Evolutionary conservation across 2,888 invertebrate genomes (phyloP).

Genomic region (Rhagonycha lutea): DNA sequence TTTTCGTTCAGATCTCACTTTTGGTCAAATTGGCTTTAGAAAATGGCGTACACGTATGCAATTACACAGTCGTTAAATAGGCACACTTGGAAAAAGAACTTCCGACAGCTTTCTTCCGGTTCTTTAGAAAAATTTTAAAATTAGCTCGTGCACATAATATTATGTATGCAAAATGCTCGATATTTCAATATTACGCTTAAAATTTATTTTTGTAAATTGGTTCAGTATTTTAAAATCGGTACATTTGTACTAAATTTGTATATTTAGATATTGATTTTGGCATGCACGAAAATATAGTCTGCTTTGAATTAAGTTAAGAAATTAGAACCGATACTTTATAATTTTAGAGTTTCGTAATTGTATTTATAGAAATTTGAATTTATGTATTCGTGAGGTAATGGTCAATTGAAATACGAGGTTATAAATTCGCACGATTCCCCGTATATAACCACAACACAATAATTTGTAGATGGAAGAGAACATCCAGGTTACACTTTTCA

Average conservation of each 20-base stretch:
- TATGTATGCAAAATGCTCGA: background rate
- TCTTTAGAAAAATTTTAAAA: background rate
- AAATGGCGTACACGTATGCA: background rate
- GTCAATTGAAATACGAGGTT: background rate
- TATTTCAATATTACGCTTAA: background rate
- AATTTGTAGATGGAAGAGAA: background rate
- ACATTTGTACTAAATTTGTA: background rate
- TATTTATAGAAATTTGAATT: background rate
- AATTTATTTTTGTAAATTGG: background rate
- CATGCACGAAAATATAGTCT: background rate
- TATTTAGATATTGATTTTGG: constrained; percentile 4
- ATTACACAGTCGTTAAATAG: background rate
- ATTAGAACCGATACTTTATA: background rate
- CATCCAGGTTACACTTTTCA: background rate
- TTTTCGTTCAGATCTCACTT: background rate
- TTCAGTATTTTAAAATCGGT: background rate
- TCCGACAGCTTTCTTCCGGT: background rate
- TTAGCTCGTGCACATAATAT: background rate
- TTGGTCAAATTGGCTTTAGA: background rate
- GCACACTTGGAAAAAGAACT: background rate
- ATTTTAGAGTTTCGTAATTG: background rate
- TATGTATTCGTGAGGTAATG: background rate
- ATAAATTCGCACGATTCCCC: background rate
- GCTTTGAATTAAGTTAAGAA: background rate
- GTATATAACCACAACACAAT: background rate